Conservation (phyloP, 2,113 vertebrate species). For the Brachypteracias leptosomus region DNA sequence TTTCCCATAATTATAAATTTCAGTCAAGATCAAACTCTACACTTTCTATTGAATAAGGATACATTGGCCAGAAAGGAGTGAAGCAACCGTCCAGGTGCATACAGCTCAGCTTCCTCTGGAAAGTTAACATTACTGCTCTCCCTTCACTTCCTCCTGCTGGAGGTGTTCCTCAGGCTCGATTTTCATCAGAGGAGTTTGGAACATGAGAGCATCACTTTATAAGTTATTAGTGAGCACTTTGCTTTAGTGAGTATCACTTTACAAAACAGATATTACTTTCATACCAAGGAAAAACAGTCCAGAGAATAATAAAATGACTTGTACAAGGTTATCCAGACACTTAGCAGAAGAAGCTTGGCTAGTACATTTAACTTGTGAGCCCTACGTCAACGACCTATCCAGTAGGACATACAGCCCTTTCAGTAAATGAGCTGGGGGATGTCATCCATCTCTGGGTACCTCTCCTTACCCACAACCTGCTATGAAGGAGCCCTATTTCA, state of each 20-base stretch:
- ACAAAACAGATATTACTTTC: background rate
- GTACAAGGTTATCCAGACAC: background rate
- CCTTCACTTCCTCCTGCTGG: background rate
- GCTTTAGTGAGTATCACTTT: background rate
- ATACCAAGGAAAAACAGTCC: background rate
- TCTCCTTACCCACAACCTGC: background rate
- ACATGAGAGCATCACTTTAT: background rate
- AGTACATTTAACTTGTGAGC: too few species aligned
- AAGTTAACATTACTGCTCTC: background rate
- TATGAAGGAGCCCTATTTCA: background rate
- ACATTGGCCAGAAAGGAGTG: background rate
- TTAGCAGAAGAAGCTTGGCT: background rate
- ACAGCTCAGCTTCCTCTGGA: background rate
- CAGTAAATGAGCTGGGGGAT: background rate
- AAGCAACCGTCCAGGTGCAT: background rate
- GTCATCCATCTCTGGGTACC: background rate
- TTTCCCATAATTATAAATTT: background rate
- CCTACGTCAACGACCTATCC: background rate
- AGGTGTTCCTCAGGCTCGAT: background rate
- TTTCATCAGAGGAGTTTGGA: background rate
- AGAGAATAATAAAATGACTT: background rate
- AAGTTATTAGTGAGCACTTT: background rate
- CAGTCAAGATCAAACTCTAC: background rate
- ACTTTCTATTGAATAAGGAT: background rate
- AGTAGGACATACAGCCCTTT: background rate